phyloP scores from a whole-genome alignment of 2,888 invertebrate genomes.

The Athalia rosae region DNA sequence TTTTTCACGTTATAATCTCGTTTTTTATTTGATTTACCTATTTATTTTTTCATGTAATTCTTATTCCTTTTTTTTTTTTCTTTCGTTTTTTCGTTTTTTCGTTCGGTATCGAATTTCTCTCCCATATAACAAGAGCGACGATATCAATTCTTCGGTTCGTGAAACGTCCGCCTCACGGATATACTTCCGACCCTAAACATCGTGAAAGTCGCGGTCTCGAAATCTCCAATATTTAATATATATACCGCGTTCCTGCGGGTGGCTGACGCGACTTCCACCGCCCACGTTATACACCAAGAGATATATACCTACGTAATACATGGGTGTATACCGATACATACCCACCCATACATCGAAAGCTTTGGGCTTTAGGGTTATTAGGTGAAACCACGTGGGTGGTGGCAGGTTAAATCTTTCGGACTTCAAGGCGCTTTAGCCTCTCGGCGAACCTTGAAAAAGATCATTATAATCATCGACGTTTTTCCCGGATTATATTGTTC shows the following conservation, averaged over 20 bases:
- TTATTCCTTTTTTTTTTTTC: neutral
- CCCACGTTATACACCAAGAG: constrained; percentile 11
- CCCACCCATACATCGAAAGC: constrained; percentile 24
- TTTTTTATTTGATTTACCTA: neutral
- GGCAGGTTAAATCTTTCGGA: constrained; percentile 29
- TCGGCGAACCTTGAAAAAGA: constrained; percentile 5
- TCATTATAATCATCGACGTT: neutral
- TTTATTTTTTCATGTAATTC: neutral
- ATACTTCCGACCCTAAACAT: neutral
- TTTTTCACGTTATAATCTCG: neutral
- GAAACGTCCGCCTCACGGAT: neutral
- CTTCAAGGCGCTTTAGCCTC: constrained; percentile 24
- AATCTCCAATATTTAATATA: constrained; percentile 6
- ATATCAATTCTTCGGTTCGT: neutral
- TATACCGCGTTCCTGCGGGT: constrained; percentile 28
- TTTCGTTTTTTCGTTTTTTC: neutral
- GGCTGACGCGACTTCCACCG: constrained; percentile 38
- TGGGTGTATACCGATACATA: too few species aligned
- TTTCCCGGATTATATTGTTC: neutral
- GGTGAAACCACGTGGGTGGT: constrained; percentile 43
- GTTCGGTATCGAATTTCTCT: neutral
- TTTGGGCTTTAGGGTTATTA: constrained; percentile 36
- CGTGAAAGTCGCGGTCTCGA: neutral
- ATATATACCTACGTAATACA: too few species aligned
- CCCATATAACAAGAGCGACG: neutral